These are phyloP conservation scores for Pangasius djambal DNA, from an alignment of 2,797 vertebrate species.

Conservation along the genomic window DNA sequence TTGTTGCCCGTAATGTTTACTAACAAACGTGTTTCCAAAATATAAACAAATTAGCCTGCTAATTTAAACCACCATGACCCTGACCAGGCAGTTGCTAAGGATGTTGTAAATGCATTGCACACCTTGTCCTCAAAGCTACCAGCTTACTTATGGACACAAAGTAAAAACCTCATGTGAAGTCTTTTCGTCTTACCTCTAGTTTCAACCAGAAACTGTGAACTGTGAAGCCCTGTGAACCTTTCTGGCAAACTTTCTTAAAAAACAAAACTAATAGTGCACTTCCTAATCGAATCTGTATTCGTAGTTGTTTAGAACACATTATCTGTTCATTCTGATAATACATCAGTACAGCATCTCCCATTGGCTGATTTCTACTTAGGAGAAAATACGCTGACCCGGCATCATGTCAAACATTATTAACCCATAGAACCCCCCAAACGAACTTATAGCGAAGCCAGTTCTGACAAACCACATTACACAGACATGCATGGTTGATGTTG, in stretches of 20 bases:
- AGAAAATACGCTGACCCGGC: background rate
- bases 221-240: background rate
- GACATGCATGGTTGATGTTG: constrained; percentile 56
- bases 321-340: no score
- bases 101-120: background rate
- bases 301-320: background rate
- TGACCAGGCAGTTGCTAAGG: constrained; percentile 1
- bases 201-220: background rate
- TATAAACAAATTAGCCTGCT: background rate
- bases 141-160: background rate
- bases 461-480: constrained; percentile 53
- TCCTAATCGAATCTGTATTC: background rate
- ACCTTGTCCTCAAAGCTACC: background rate
- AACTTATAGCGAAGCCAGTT: constrained; percentile 43
- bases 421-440: constrained; percentile 31
- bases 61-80: background rate
- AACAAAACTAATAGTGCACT: background rate
- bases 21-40: background rate
- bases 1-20: background rate
- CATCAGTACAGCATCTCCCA: background rate
- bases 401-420: constrained; percentile 35
- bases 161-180: no score
- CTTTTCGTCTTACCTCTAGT: background rate
- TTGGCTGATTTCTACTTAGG: background rate
- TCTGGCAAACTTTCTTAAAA: background rate